Conservation (phyloP, 2,888 invertebrate genomes). For the Operophtera brumata region DNA sequence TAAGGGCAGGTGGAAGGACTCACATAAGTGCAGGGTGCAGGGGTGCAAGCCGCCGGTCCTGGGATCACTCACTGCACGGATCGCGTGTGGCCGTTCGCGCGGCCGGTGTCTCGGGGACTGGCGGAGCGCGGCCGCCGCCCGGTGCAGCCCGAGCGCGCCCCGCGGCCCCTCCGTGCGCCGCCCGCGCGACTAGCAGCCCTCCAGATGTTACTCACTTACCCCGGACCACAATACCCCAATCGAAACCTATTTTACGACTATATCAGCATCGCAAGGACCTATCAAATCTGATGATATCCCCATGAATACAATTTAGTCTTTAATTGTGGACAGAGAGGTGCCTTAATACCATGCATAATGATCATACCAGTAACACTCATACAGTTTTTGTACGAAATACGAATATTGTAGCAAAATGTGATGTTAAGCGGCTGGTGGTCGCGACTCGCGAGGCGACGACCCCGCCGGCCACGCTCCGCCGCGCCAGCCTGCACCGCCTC, state of each 20-base stretch:
- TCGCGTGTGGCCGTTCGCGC: conserved; percentile 76
- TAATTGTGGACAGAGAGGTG: neutral
- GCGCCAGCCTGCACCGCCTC: conserved; percentile 64
- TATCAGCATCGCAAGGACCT: neutral
- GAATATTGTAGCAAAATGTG: conserved; percentile 16
- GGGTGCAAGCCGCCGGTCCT: conserved; percentile 58
- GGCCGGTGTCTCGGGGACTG: conserved; percentile 80
- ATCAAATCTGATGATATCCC: neutral
- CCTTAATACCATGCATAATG: neutral
- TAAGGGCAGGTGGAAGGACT: conserved; percentile 44
- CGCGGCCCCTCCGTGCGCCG: conserved; percentile 57
- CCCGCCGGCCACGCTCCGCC: conserved; percentile 66
- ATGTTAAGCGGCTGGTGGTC: conserved; percentile 22
- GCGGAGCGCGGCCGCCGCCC: conserved; percentile 53
- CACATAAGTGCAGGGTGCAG: conserved; percentile 65
- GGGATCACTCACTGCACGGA: conserved; percentile 57
- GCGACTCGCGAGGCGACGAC: conserved; percentile 62
- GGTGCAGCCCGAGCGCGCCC: conserved; percentile 67
- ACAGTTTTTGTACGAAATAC: conserved; percentile 10
- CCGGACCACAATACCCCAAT: conserved; percentile 51
- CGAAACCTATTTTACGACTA: conserved; percentile 20
- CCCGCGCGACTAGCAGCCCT: conserved; percentile 68
- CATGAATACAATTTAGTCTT: neutral
- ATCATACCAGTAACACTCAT: conserved; percentile 1
- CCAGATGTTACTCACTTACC: conserved; percentile 58